Evolutionary conservation across 2,888 invertebrate species (phyloP).

Genomic region (Sinelater perroti): DNA sequence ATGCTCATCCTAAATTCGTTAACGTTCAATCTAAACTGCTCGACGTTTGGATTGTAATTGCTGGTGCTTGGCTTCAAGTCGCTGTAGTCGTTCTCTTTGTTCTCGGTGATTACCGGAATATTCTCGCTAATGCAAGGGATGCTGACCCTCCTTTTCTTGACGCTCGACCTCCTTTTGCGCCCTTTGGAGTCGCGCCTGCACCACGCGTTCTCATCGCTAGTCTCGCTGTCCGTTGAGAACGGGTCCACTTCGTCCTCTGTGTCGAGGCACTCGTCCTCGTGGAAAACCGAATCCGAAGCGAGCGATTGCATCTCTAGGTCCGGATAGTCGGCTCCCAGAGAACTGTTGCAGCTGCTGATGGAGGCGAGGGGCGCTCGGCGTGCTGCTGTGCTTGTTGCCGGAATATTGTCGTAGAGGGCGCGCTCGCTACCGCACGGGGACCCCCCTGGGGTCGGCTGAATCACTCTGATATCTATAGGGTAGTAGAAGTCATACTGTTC

Average conservation of each 20-base stretch:
- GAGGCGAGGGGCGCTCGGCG: conserved; percentile 81
- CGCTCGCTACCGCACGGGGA: conserved; percentile 81
- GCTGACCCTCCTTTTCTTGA: conserved; percentile 32
- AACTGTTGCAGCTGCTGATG: conserved; percentile 79
- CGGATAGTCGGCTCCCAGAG: conserved; percentile 69
- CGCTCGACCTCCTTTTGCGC: conserved; percentile 23
- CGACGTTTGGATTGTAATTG: conserved; percentile 17
- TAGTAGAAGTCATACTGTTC: conserved; percentile 59
- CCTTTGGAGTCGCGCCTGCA: conserved; percentile 35
- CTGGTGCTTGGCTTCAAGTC: conserved; percentile 31
- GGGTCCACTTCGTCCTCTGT: conserved; percentile 88
- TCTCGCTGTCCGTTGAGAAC: conserved; percentile 84
- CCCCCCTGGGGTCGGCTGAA: conserved; percentile 82
- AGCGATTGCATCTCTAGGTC: conserved; percentile 77
- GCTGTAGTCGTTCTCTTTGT: conserved; percentile 19
- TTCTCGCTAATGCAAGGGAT: conserved; percentile 35
- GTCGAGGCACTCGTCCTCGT: conserved; percentile 71
- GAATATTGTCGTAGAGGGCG: conserved; percentile 61
- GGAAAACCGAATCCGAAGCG: conserved; percentile 77
- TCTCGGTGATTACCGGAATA: conserved; percentile 29
- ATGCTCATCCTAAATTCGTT: conserved; percentile 33
- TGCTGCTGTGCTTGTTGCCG: conserved; percentile 47
- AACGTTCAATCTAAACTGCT: conserved; percentile 21
- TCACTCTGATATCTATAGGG: conserved; percentile 66
- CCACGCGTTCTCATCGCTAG: conserved; percentile 55